These are phyloP conservation scores for Saturnia pavonia DNA, from an alignment of 2,888 invertebrate species.

Conservation along the genomic window DNA sequence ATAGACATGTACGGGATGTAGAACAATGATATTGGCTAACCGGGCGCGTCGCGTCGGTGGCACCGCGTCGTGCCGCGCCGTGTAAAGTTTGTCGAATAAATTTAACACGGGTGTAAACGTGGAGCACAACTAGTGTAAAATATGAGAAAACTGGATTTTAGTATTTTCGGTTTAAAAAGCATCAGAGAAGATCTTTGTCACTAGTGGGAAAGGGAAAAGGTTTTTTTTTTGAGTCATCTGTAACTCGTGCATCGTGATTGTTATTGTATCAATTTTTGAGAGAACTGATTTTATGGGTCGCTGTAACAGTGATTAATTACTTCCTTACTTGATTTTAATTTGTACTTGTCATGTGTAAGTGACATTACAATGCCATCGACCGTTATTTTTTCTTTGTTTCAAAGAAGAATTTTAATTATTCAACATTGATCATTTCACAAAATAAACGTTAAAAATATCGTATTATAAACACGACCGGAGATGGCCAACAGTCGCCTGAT, in stretches of 20 bases:
- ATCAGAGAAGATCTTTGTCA: background rate
- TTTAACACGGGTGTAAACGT: too few species aligned
- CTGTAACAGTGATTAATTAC: background rate
- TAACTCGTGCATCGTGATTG: too few species aligned
- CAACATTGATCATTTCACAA: conserved; percentile 2
- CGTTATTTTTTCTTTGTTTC: conserved; percentile 24
- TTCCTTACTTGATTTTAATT: background rate
- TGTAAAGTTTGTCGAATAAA: too few species aligned
- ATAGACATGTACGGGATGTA: too few species aligned
- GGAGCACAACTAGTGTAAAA: too few species aligned
- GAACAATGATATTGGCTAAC: too few species aligned
- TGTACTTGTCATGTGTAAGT: background rate
- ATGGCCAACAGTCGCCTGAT: conserved; percentile 10
- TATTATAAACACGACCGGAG: conserved; percentile 9
- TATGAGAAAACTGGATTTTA: background rate
- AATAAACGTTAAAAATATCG: conserved; percentile 10
- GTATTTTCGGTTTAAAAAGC: background rate
- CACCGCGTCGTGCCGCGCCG: too few species aligned
- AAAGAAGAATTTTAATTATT: background rate
- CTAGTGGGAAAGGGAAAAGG: background rate
- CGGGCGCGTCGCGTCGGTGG: too few species aligned
- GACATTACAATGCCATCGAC: conserved; percentile 20
- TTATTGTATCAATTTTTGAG: background rate
- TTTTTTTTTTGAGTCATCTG: conserved; percentile 24
- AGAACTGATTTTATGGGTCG: background rate